These are phyloP conservation scores for Quadroppia sp. DNA, from an alignment of 2,888 invertebrate genomes.

Conservation along the genomic window DNA sequence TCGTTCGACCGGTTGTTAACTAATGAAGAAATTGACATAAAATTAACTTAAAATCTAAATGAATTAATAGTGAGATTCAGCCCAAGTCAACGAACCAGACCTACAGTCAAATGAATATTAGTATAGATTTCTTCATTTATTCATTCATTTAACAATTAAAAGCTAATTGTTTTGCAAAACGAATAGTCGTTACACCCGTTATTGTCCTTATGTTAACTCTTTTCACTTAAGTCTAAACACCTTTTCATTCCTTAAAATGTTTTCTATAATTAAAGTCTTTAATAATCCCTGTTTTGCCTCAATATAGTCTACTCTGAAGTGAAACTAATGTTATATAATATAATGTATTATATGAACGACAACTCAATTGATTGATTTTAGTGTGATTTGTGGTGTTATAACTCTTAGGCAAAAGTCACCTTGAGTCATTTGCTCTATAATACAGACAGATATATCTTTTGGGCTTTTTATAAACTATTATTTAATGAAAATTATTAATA, in stretches of 20 bases:
- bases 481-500: no score
- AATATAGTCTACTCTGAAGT: no score
- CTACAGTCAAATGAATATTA: neutral
- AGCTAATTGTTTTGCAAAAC: neutral
- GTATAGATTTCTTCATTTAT: neutral
- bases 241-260: neutral
- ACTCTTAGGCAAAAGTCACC: no score
- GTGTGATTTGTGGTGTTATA: no score
- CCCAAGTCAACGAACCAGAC: slow-evolving; percentile 16
- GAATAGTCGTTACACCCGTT: slow-evolving; percentile 7
- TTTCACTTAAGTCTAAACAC: neutral
- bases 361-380: no score
- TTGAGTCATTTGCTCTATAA: no score
- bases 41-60: neutral
- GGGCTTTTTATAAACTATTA: no score
- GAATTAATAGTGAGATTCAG: neutral
- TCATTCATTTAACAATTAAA: neutral
- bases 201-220: neutral
- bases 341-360: no score
- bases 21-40: neutral
- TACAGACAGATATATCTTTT: no score
- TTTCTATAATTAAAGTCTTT: neutral
- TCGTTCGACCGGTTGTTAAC: neutral
- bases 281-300: no score
- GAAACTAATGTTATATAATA: no score